Percentiles rank a stretch among this genome's conserved stretches.
Conservation (phyloP, 2,888 invertebrate species). For the Epirrhoe alternata region DNA sequence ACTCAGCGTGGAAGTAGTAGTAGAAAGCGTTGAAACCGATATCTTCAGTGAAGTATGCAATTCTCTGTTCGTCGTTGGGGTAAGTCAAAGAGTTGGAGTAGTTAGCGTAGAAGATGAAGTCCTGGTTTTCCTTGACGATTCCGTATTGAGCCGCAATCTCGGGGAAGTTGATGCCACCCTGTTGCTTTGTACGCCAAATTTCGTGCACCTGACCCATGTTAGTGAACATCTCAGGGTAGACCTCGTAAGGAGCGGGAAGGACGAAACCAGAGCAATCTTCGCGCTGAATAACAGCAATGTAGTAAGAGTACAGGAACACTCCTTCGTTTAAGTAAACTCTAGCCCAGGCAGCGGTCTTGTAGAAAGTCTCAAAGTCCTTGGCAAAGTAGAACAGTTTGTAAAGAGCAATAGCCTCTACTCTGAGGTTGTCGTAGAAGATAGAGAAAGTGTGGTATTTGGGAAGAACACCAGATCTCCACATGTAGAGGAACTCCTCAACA, state of each 20-base stretch:
- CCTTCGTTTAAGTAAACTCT: constrained; percentile 86
- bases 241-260: constrained; percentile 88
- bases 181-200: constrained; percentile 74
- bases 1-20: constrained; percentile 86
- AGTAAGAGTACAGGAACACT: constrained; percentile 86
- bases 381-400: constrained; percentile 86
- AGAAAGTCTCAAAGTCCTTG: constrained; percentile 86
- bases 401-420: constrained; percentile 79
- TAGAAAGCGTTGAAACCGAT: constrained; percentile 88
- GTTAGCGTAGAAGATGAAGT: constrained; percentile 83
- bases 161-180: constrained; percentile 58
- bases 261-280: constrained; percentile 83
- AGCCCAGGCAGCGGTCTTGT: constrained; percentile 84
- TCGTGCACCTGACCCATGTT: constrained; percentile 83
- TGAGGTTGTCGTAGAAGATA: constrained; percentile 73
- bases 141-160: constrained; percentile 68
- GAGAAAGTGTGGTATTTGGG: constrained; percentile 82
- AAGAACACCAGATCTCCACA: constrained; percentile 75
- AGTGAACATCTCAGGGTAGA: constrained; percentile 87
- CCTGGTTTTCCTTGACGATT: constrained; percentile 68
- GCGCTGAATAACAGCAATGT: constrained; percentile 85
- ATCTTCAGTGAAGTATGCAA: constrained; percentile 90
- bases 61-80: constrained; percentile 83
- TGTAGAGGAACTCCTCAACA: constrained; percentile 72
- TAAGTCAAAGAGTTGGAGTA: constrained; percentile 84